Evolutionary conservation across 2,888 invertebrate species (phyloP).

Genomic region (Apamea sordens): DNA sequence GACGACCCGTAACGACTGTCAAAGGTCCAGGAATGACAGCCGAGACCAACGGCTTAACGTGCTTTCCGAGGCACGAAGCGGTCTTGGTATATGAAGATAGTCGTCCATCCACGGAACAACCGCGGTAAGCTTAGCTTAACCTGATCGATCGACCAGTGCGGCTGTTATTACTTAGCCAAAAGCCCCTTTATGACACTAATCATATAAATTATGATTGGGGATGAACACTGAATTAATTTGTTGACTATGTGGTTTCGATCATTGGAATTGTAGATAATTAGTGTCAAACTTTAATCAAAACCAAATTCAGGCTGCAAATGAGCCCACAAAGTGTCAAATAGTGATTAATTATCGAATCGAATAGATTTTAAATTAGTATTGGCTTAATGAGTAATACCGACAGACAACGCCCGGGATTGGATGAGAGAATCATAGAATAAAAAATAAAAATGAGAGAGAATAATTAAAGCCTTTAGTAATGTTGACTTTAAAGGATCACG

Average conservation of each 20-base stretch:
- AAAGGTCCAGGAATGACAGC: not conserved
- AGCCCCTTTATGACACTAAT: not conserved
- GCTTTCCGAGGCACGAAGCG: too few relatives aligned
- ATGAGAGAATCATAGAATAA: not conserved
- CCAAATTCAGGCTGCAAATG: constrained; percentile 40
- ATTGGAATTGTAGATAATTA: constrained; percentile 41
- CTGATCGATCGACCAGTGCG: not conserved
- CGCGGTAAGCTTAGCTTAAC: not conserved
- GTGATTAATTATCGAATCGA: constrained; percentile 47
- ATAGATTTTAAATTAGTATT: constrained; percentile 36
- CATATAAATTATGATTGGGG: not conserved
- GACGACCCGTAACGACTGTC: not conserved
- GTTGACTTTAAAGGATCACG: not conserved
- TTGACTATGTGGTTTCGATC: constrained; percentile 19
- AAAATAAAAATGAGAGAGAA: not conserved
- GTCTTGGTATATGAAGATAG: too few relatives aligned
- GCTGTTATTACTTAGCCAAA: not conserved
- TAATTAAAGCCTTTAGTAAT: not conserved
- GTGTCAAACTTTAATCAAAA: constrained; percentile 52
- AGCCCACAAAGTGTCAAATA: constrained; percentile 40
- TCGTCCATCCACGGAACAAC: not conserved
- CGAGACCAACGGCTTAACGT: not conserved
- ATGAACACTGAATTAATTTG: not conserved
- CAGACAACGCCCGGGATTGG: not conserved
- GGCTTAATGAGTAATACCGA: not conserved